These are phyloP conservation scores for Spondyliosoma cantharus DNA, from an alignment of 2,797 vertebrate genomes.

Conservation along the genomic window DNA sequence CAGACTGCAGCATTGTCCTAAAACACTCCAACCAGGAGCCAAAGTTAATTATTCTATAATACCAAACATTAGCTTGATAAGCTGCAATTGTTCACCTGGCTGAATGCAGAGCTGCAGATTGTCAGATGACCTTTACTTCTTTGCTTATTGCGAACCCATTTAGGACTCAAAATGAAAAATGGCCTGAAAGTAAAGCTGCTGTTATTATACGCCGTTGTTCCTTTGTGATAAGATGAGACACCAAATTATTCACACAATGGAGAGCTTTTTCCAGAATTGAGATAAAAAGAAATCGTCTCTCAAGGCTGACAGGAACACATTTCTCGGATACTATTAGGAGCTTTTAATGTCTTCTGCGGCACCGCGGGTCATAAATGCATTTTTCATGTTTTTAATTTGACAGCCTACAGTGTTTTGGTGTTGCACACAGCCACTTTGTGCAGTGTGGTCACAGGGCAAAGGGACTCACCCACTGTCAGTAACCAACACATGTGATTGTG, in stretches of 20 bases:
- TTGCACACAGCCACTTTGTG: background rate
- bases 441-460: background rate
- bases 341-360: background rate
- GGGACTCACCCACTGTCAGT: background rate
- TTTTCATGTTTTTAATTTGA: background rate
- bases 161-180: conserved; percentile 8
- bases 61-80: conserved; percentile 19
- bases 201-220: background rate
- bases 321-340: background rate
- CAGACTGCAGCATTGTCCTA: conserved; percentile 21
- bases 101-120: conserved; percentile 27
- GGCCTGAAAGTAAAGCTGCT: background rate
- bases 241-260: background rate
- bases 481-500: background rate
- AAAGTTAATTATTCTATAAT: conserved; percentile 29
- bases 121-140: conserved; percentile 28
- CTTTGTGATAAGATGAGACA: background rate
- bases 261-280: background rate
- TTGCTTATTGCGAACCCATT: conserved; percentile 15
- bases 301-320: background rate
- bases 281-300: background rate
- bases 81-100: background rate
- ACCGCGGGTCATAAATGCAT: background rate
- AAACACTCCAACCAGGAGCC: conserved; percentile 38
- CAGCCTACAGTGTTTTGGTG: background rate